Base-by-base conservation (phyloP, 2,113 vertebrate genomes). In the Galeopterus variegatus region DNA sequence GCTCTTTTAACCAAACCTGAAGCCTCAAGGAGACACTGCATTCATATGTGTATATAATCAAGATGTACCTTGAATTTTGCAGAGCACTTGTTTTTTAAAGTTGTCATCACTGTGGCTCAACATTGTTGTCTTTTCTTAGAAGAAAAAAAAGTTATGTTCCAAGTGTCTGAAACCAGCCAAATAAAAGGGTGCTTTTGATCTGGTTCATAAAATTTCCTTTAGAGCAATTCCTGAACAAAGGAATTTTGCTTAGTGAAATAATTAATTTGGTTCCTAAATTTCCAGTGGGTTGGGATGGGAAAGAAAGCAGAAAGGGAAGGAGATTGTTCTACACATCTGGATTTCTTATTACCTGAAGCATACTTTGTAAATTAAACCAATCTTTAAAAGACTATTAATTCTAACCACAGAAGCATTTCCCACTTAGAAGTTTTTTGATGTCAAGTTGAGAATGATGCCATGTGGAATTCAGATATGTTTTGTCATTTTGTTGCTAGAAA, bases 1-100 rank as follows among this genome's bases (percentile, higher is more conserved):
- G 60, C 97, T 96, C 76, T 81, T 95, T 95, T 95, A 97, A 95
- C 91, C 97, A 97, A 98, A 95, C 84, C 85, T 75, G 97, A 92
- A 98, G 93, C 89, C 69, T 97, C 91, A 83, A 79, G 60, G 80
- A 95, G 92, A 95, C 56, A 3, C 36, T 64, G 62, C 15, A 36
- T 92, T 81, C 33, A 6, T 48, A 6, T 69, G 60, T 70, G 28
- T 31, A 31, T 19, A 3, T 21, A 21, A 88, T 72, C 54, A 58
- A 81, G 69, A 31, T 6, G 0, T 23, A 70, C 58, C 72, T 64
- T 67, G 52, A 77, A n/a, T 81, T 60, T 83, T 84, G 31, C n/a
- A 54, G 41, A 76, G 64, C 23, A 15, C 64, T 94, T 54, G 48
- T 52, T 87, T 79, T 88, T 90, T 19, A 15, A 91, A 75, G 33